Evolutionary conservation across 2,888 invertebrate genomes (phyloP), one percentile per base, ranked within the genome.

Genomic region (Luperina nickerlii): DNA sequence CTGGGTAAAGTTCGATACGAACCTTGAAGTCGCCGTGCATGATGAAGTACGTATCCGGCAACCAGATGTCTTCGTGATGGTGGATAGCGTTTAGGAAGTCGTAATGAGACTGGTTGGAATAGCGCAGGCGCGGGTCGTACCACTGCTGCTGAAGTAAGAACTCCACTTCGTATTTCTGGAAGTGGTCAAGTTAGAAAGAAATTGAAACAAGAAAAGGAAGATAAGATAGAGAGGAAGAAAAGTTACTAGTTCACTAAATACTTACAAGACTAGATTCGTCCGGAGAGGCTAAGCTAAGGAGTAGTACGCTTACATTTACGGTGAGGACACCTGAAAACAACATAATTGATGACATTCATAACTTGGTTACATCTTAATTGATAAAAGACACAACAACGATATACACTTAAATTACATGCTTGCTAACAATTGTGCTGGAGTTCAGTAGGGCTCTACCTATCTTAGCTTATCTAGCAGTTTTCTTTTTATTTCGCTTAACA

Each of bases 221-320:
- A 57, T 13, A 70, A 51, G 32, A 57, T 13, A 70, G n/a, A 13
- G 24, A 76, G 67, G 81, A 75, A 83, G 20, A 38, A 66, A 79
- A 77, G 76, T 11, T 18, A 20, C 5, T 74, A 63, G 79, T 69
- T 82, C 63, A 85, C 32, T 79, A 85, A 85, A 86, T 90, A 97
- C 98, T 98, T 97, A 99, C 99, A 98, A 99, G 97, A 97, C 99
- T 99, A 94, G 99, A 99, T 97, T 99, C 99, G 97, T 99, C 99
- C 89, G 99, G 99, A 91, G 99, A 99, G 92, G 99, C 99, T 97
- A 99, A 98, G 97, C 99, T 99, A 94, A 99, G 98, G 93, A 99
- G 98, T 95, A 99, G 97, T 91, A 99, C 99, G 97, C 99, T 99
- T 95, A 99, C 99, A 97, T 99, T 99, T 90, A 99, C 99, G 92